Evolutionary conservation across 1,140 invertebrate genomes (phyloP).

Genomic region (Trypoxylus dichotomus): DNA sequence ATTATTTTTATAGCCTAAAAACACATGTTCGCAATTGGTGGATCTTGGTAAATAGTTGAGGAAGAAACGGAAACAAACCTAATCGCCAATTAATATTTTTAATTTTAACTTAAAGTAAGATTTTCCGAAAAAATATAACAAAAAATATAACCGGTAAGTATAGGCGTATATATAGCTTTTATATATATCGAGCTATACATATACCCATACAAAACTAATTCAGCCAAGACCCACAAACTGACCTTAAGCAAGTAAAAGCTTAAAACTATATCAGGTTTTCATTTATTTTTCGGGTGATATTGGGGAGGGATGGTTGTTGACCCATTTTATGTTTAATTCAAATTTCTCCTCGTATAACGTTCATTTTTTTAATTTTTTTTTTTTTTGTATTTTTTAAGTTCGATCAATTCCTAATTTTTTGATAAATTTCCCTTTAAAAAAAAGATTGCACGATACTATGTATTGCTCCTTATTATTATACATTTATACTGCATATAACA

Average conservation of each 20-base stretch:
- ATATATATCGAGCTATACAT: neutral
- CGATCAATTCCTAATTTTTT: conserved; percentile 38
- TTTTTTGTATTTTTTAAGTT: neutral
- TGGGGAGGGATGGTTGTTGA: neutral
- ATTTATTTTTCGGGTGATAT: neutral
- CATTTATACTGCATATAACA: neutral
- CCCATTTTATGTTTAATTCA: neutral
- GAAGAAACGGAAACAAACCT: conserved; percentile 13
- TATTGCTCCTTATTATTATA: neutral
- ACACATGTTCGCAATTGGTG: conserved; percentile 37
- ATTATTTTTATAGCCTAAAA: conserved; percentile 49
- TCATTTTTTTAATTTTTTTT: neutral
- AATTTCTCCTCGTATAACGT: neutral
- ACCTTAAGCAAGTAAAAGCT: conserved; percentile 41
- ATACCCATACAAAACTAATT: neutral
- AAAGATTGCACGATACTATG: conserved; percentile 36
- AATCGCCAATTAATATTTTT: neutral
- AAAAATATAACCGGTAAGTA: neutral
- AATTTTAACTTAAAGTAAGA: neutral
- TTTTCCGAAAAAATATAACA: too few relatives aligned
- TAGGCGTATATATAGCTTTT: neutral
- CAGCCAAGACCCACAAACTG: conserved; percentile 39
- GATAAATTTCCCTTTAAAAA: neutral
- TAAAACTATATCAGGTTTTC: conserved; percentile 37
- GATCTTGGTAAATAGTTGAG: conserved; percentile 35